These are phyloP conservation scores for Oryctolagus cuniculus DNA, from an alignment of 2,113 vertebrate genomes.

Conservation along the genomic window mOryCun1.1 NC_091432.1:54156501-54157000, in stretches of 20 bases:
- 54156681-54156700: background rate
- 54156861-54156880: background rate
- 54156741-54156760: background rate
- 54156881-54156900: background rate
- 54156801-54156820: background rate
- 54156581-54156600: background rate
- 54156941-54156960: background rate
- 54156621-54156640: background rate
- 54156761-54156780: background rate
- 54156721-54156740: background rate
- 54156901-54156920: background rate
- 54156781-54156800: background rate
- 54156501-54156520: background rate
- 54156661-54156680: slow-evolving; percentile 20
- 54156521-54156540: background rate
- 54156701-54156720: background rate
- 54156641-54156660: slow-evolving; percentile 4
- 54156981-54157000: background rate
- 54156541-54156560: background rate
- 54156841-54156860: background rate
- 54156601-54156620: background rate
- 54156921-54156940: background rate
- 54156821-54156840: background rate
- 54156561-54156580: background rate
- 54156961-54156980: background rate